phyloP scores from a whole-genome alignment of 2,113 vertebrate genomes.

The Pseudonaja textilis region DNA sequence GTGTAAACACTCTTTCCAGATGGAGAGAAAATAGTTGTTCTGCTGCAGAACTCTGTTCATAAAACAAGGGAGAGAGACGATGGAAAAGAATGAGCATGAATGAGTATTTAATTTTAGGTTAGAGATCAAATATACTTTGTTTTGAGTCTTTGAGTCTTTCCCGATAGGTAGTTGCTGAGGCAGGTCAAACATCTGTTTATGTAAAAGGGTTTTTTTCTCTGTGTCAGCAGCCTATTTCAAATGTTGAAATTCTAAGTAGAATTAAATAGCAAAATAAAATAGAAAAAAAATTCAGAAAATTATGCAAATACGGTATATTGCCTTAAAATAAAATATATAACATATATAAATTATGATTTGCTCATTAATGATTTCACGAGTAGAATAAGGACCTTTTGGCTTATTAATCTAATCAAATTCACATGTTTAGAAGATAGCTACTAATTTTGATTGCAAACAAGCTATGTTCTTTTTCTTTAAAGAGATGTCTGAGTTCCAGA shows the following conservation, averaged over 20 bases:
- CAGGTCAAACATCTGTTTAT: constrained; percentile 1
- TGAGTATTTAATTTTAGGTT: background rate
- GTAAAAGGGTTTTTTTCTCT: background rate
- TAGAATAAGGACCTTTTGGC: background rate
- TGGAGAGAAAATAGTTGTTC: constrained; percentile 36
- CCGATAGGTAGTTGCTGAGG: background rate
- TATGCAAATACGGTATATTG: rapidly evolving
- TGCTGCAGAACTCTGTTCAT: constrained; percentile 10
- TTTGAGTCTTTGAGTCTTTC: background rate
- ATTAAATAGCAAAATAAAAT: background rate
- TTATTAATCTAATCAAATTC: background rate
- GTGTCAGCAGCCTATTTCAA: background rate
- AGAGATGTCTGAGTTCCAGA: background rate
- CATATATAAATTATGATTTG: background rate
- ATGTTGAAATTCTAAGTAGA: background rate
- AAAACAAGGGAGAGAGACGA: background rate
- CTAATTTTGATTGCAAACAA: background rate
- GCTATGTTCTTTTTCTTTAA: background rate
- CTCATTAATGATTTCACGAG: background rate
- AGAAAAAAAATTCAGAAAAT: background rate
- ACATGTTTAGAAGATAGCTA: background rate
- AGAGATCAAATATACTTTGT: background rate
- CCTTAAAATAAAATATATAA: background rate
- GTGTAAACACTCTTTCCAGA: constrained; percentile 39
- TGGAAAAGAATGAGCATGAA: background rate